Base-by-base conservation (phyloP, 2,113 vertebrate species). In the Chauna torquata region DNA sequence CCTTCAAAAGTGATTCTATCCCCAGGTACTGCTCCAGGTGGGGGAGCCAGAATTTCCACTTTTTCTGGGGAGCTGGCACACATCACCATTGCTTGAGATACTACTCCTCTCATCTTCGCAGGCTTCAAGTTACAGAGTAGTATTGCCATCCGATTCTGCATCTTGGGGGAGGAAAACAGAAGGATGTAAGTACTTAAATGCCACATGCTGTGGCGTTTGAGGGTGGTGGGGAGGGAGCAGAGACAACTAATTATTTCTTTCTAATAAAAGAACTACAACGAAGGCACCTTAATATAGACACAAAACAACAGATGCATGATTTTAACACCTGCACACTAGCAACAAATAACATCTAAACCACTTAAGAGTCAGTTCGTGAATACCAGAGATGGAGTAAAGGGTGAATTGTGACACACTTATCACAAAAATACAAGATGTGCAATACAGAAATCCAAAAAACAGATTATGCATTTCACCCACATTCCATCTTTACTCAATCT, bases 91-190 rank as follows among this genome's bases (percentile, higher is more conserved):
- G 99, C 99, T 90, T 99, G 99, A 49, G 99, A 99, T 17, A 99
- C 49, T 9, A 99, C 98, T 24, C 99, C 99, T 91, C 99, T 98
- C 98, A 99, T 99, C 97, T 99, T 99, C 13, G 98, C 98, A 86
- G 99, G 98, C 97, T 99, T 99, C 96, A 99, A 97, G 95, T 99
- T 99, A 94, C 99, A 99, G 72, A 99, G 98, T 34, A 99, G 98
- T 94, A 99, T 44, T 5, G 98, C 99, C 99, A 99, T 98, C 38
- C 99, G 98, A 97, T 99, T 99, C 97, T 99, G 99, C 98, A 99
- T 99, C 99, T 99, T 97, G 49, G 12, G 45, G 40, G 32, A 92
- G 17, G 16, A 96, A 89, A 90, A 76, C 10, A 89, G 52, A 84
- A 91, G 12, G 23, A 38, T 30, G 1, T 28, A 45, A 96, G 27